Evolutionary conservation across 2,888 invertebrate species (phyloP), one percentile per base, ranked within the genome.

Genomic region (Cephonodes hylas): DNA sequence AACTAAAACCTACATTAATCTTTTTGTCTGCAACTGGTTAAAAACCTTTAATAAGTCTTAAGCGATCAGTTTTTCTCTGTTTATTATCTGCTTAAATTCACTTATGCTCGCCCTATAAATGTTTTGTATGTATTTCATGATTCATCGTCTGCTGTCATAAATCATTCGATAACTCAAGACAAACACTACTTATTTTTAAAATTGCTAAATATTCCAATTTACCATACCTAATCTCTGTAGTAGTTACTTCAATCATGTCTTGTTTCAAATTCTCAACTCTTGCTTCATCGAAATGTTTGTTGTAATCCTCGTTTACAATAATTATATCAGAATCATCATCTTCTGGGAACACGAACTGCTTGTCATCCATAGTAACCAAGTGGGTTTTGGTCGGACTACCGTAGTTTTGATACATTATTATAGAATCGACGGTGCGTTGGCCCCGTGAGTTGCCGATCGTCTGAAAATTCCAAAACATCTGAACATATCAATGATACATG

Each of bases 391-490:
- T 74, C 0, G 86, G 86, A 0, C 80, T 73, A 4, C 86, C 89
- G 42, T 88, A 89, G 72, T 91, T 89, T 64, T 88, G 86, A 59
- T 90, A 88, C 84, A 88, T 84, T 15, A 86, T 81, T 20, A 90
- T 77, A 0, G 88, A 92, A 59, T 91, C 91, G 0, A 85, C 90
- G 89, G 95, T 95, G 63, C 96, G 93, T 83, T 96, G 96, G 42
- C 95, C 96, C 64, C 95, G 93, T 0, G 95, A 95, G 84, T 95
- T 95, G 0, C 94, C 93, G 73, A 94, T 93, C 48, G 94, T 94
- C 95, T 96, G 96, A 84, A 96, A 96, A 77, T 96, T 96, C 96
- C 96, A 96, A 84, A 96, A 95, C 86, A 94, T 94, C 96, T 96
- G 94, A 88, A 93, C 91, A 89, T 88, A 93, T 93, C 92, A 93